Evolutionary conservation across 35 echinoderm and acorn worm genomes (phyloP), one percentile per base, ranked within the genome.

Genomic region (Lytechinus variegatus): DNA sequence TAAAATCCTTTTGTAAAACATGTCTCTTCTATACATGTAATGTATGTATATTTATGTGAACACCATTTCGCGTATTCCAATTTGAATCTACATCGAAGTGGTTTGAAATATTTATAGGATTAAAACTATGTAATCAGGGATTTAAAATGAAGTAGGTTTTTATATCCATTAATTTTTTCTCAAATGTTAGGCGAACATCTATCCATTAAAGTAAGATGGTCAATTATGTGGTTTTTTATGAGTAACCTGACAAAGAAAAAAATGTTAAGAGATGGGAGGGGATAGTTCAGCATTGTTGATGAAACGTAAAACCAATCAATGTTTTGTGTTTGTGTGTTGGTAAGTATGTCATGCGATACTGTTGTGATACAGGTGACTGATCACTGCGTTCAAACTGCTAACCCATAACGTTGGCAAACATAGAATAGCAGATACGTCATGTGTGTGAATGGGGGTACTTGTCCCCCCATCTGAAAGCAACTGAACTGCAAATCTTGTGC

Each of bases 251-350:
- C 21, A 24, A 24, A 24, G 66, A 24, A 79, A 79, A 72, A 79
- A n/a, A 79, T 6, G n/a, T 24, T 6, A 79, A 79, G 66, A n/a
- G n/a, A 79, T 24, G 66, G 16, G 4, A 24, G n/a, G 19, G 66
- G 16, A 24, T n/a, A 24, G n/a, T 79, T 24, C 66, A 79, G 8
- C 66, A 24, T 79, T 79, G 66, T 79, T 14, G 19, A 7, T 7
- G 66, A 79, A 79, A 24, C n/a, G 66, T 79, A 79, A 79, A 79
- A 79, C 13, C 4, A 79, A 79, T 79, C 19, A 24, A 27, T 79
- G 66, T 79, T 16, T 79, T 79, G 66, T 79, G 66, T 79, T 79
- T 79, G 66, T 79, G 66, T 79, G 66, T 79, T 79, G 66, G 66
- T 79, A 79, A 79, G 66, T 79, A 79, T 79, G 66, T 19, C 21